Evolutionary conservation across 2,113 vertebrate genomes (phyloP).

Genomic region (Prochilodus magdalenae): DNA sequence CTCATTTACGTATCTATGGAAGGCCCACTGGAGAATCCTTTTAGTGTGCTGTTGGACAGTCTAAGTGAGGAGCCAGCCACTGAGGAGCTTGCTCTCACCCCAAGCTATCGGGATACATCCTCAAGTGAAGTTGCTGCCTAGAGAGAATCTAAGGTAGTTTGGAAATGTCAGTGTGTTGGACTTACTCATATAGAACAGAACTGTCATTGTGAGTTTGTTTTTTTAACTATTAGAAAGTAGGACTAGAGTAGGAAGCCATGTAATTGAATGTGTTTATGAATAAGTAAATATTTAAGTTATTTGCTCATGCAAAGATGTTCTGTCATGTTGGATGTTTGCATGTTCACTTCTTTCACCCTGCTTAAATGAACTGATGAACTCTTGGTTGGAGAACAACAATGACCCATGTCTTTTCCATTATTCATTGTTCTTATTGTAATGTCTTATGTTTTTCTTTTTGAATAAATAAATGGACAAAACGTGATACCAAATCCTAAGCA

Average conservation of each 20-base stretch:
- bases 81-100: conserved; percentile 23
- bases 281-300: no score
- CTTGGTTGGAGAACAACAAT: not conserved
- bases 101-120: conserved; percentile 14
- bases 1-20: conserved; percentile 73
- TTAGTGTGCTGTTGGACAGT: conserved; percentile 55
- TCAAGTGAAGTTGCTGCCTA: not conserved
- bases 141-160: not conserved
- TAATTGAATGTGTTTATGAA: no score
- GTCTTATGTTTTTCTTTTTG: conserved; percentile 1
- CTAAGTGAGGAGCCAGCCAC: conserved; percentile 37
- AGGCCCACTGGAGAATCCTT: conserved; percentile 53
- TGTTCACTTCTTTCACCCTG: not conserved
- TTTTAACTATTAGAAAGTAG: not conserved
- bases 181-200: not conserved
- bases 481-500: not conserved
- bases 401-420: not conserved
- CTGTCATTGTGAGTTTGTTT: no score
- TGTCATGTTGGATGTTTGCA: not conserved
- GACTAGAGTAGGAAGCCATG: not conserved
- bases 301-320: not conserved
- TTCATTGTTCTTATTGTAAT: conserved; percentile 7
- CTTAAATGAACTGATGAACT: not conserved
- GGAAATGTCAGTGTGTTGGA: not conserved
- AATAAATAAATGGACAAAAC: conserved; percentile 38